Conservation (phyloP, 35 echinoderm and acorn worm genomes). For the Anneissia japonica region DNA sequence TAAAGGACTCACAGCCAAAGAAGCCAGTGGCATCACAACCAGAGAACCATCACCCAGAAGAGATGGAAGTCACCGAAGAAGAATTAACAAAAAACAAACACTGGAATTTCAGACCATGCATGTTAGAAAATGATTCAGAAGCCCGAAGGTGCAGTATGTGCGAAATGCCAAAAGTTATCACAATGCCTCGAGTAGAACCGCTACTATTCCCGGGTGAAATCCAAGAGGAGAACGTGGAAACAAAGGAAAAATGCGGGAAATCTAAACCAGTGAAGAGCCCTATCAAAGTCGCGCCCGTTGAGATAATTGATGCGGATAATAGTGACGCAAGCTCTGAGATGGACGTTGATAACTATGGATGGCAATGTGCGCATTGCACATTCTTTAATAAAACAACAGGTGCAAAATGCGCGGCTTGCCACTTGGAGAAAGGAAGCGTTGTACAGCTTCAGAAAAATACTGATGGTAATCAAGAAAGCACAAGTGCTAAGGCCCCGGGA, state of each 20-base stretch:
- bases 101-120: slow-evolving; percentile 44
- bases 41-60: not conserved
- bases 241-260: not conserved
- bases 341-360: not conserved
- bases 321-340: not conserved
- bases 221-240: not conserved
- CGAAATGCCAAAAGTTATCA: not conserved
- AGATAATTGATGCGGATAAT: not conserved
- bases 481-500: no score
- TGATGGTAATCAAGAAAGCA: no score
- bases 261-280: not conserved
- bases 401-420: no score
- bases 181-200: not conserved
- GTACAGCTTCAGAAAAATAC: no score
- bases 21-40: not conserved
- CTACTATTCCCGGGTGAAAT: not conserved
- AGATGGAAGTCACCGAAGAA: not conserved
- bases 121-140: slow-evolving; percentile 22
- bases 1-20: not conserved
- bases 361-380: not conserved
- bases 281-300: not conserved
- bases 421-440: no score
- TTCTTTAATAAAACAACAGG: not conserved
- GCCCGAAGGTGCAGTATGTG: slow-evolving; percentile 37
- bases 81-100: not conserved